Evolutionary conservation across 2,888 invertebrate genomes (phyloP).

Genomic region (Syritta pipiens): DNA sequence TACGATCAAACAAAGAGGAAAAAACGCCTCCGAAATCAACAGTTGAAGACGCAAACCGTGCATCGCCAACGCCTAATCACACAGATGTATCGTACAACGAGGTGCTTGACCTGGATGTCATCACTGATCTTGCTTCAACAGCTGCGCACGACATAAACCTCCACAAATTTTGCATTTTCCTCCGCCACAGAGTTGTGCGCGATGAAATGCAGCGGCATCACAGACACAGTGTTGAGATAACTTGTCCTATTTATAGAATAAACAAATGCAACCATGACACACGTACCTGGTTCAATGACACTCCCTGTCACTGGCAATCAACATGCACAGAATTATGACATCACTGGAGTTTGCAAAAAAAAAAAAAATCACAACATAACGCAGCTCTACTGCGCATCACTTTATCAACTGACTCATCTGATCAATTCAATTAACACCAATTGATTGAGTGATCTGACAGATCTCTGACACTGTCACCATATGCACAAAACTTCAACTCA

Average conservation of each 20-base stretch:
- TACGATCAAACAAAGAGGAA: too few relatives aligned
- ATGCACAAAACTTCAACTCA: not conserved
- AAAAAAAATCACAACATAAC: constrained; percentile 13
- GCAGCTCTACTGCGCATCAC: constrained; percentile 49
- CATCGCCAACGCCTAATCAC: too few relatives aligned
- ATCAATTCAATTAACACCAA: constrained; percentile 15
- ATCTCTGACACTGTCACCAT: not conserved
- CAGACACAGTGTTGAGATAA: not conserved
- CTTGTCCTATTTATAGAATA: constrained; percentile 34
- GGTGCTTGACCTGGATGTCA: too few relatives aligned
- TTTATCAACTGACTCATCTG: constrained; percentile 48
- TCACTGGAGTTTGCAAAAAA: constrained; percentile 40
- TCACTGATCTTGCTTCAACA: too few relatives aligned
- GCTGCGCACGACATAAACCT: too few relatives aligned
- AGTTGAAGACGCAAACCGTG: too few relatives aligned
- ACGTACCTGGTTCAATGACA: constrained; percentile 59
- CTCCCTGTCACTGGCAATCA: constrained; percentile 44
- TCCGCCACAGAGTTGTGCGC: too few relatives aligned
- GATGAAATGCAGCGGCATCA: too few relatives aligned
- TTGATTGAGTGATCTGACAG: constrained; percentile 16
- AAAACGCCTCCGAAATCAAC: too few relatives aligned
- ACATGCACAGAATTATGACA: constrained; percentile 51
- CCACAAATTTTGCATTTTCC: too few relatives aligned
- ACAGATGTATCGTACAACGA: too few relatives aligned
- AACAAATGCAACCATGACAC: constrained; percentile 16